Percentiles rank a stretch among this genome's conserved stretches.
Evolutionary conservation across 2,113 vertebrate genomes (phyloP).

Genomic region (Lepus europaeus): DNA sequence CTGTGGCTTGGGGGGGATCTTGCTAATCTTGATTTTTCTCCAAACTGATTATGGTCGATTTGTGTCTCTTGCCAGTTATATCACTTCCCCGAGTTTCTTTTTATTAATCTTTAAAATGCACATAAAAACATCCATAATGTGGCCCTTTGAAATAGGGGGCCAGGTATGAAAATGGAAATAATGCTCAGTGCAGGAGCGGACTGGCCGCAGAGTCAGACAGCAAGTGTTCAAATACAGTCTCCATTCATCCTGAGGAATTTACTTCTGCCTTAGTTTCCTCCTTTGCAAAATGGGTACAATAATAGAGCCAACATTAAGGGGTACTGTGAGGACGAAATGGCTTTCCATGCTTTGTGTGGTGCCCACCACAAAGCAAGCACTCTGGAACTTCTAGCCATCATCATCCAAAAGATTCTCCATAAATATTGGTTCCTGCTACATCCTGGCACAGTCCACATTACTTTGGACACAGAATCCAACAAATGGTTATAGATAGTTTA

Average conservation of each 20-base stretch:
- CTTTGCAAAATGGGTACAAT: background rate
- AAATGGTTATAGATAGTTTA: background rate
- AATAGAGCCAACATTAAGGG: background rate
- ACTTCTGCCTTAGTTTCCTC: constrained; percentile 15
- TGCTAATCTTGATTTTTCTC: constrained; percentile 35
- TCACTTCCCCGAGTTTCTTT: constrained; percentile 29
- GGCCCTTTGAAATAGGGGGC: constrained; percentile 3
- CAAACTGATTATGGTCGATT: background rate
- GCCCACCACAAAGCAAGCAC: background rate
- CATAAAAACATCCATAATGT: background rate
- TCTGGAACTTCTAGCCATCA: background rate
- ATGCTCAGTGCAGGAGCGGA: background rate
- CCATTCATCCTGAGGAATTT: background rate
- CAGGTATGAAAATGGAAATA: constrained; percentile 25
- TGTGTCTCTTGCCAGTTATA: constrained; percentile 22
- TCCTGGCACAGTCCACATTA: background rate
- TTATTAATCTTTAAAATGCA: constrained; percentile 24
- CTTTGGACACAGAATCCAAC: constrained; percentile 29
- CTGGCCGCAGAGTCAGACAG: background rate
- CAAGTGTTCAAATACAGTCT: background rate
- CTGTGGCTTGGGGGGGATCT: background rate
- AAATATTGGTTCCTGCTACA: background rate
- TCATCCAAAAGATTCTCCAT: background rate
- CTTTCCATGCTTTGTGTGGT: background rate
- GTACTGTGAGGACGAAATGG: constrained; percentile 1